A percentile compares a stretch with the other conserved stretches of the same genome.
Evolutionary conservation across 2,113 vertebrate species (phyloP).

Genomic region (Haemorhous mexicanus): DNA sequence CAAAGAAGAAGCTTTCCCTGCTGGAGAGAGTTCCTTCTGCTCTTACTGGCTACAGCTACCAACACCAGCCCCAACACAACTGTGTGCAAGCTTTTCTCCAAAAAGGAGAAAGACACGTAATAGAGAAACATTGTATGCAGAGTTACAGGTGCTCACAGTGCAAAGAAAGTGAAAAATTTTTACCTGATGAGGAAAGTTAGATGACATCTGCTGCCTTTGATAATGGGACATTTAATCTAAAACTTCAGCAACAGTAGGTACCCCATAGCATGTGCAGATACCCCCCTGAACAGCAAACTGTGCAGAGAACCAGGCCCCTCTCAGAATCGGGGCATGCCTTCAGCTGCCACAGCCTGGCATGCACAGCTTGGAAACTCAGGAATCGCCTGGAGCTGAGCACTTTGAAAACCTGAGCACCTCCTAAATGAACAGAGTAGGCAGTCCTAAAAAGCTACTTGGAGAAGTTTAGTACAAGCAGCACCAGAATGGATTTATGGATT

Average conservation of each 20-base stretch:
- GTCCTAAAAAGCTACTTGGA: neutral
- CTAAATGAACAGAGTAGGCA: neutral
- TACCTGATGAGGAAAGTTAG: neutral
- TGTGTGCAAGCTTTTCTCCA: neutral
- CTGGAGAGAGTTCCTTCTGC: neutral
- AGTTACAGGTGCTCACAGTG: neutral
- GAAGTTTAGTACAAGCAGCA: neutral
- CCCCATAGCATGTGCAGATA: neutral
- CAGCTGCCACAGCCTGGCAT: neutral
- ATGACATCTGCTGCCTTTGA: neutral
- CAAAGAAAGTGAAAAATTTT: neutral
- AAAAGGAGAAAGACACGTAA: neutral
- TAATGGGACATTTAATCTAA: neutral
- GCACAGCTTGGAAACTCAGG: neutral
- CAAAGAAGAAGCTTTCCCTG: neutral
- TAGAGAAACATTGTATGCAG: neutral
- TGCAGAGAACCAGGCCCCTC: neutral
- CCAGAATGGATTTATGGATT: neutral
- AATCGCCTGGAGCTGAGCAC: neutral
- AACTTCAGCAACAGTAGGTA: neutral
- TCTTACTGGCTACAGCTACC: neutral
- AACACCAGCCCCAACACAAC: neutral
- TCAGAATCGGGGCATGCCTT: accelerated
- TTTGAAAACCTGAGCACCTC: neutral
- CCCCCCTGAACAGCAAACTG: neutral